Conservation (phyloP, 1,140 invertebrate species). For the Pogonognathellus flavescens region DNA sequence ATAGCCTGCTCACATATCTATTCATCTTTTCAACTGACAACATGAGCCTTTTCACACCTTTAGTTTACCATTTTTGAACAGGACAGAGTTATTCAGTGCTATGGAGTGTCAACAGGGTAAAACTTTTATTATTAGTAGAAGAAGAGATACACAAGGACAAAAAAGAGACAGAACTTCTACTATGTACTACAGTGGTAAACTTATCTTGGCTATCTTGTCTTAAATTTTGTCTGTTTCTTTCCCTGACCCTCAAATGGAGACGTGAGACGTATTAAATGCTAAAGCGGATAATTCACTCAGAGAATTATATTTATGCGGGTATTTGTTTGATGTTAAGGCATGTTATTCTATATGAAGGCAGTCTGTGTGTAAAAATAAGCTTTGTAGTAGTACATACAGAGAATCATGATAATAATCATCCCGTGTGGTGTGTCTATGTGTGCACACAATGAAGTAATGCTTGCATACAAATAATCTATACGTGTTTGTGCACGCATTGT, state of each 20-base stretch:
- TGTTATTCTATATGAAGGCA: not conserved
- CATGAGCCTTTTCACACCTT: conserved; percentile 42
- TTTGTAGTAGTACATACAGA: no score
- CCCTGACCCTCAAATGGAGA: not conserved
- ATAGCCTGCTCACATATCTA: not conserved
- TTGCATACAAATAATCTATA: conserved; percentile 23
- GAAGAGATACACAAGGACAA: not conserved
- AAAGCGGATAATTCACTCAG: not conserved
- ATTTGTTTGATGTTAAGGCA: not conserved
- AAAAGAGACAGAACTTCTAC: not conserved
- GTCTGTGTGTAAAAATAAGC: not conserved
- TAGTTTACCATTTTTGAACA: no score
- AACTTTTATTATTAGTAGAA: no score
- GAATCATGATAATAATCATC: conserved; percentile 32
- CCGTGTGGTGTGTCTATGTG: not conserved
- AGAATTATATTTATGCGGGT: not conserved
- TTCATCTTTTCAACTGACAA: conserved; percentile 12
- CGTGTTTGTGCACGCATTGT: not conserved
- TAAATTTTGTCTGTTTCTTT: not conserved
- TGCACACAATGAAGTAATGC: conserved; percentile 32
- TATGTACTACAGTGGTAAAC: no score
- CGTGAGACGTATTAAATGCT: no score
- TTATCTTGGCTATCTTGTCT: not conserved
- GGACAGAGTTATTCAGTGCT: no score
- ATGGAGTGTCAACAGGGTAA: no score